phyloP scores from a whole-genome alignment of 2,888 invertebrate genomes.

The Yponomeuta malinellus region DNA sequence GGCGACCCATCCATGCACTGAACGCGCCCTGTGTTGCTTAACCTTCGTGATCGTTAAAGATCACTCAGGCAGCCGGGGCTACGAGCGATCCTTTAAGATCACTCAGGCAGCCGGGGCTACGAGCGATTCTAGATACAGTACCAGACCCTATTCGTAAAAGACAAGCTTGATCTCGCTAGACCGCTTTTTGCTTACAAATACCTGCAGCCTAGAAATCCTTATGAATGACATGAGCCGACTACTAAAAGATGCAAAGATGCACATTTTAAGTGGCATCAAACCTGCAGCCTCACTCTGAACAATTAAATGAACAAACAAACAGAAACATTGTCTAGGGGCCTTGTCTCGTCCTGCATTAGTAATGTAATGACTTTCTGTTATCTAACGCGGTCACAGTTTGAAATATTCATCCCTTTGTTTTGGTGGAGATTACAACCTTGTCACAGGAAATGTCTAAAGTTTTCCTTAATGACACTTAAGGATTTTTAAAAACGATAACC shows the following conservation, averaged over 20 bases:
- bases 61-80: too few relatives aligned
- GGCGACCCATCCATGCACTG: too few relatives aligned
- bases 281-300: constrained; percentile 53
- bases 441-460: background rate
- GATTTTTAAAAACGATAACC: too few relatives aligned
- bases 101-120: too few relatives aligned
- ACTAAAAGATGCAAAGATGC: constrained; percentile 26
- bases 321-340: constrained; percentile 25
- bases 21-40: too few relatives aligned
- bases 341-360: constrained; percentile 19
- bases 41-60: too few relatives aligned
- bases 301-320: constrained; percentile 48
- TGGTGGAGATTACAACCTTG: background rate
- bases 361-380: constrained; percentile 20
- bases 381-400: constrained; percentile 1
- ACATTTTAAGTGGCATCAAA: constrained; percentile 21
- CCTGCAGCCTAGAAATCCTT: background rate
- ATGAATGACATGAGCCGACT: constrained; percentile 20
- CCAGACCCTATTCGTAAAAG: too few relatives aligned
- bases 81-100: too few relatives aligned
- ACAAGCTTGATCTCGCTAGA: background rate
- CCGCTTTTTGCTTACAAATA: background rate
- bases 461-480: background rate
- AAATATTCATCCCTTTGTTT: constrained; percentile 7
- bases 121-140: too few relatives aligned